Conservation (phyloP, 2,797 vertebrate genomes). For the Sebastes vulpes region DNA sequence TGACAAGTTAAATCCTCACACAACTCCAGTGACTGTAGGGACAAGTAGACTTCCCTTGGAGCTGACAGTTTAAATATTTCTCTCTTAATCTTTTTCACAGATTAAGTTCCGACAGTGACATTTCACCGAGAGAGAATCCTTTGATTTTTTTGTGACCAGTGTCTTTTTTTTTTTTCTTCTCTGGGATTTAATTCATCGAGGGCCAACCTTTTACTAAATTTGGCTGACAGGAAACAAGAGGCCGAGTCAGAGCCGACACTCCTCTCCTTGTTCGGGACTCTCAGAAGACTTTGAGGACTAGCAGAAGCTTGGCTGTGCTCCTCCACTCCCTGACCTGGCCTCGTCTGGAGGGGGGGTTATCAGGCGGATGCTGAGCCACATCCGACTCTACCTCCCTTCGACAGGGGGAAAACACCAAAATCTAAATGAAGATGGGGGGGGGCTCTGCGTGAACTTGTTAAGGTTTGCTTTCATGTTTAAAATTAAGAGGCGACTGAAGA, state of each 20-base stretch:
- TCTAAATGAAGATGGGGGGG: conserved; percentile 9
- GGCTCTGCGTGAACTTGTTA: conserved; percentile 9
- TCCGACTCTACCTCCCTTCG: conserved; percentile 46
- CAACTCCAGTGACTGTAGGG: neutral
- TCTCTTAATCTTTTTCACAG: conserved; percentile 48
- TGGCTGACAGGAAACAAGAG: conserved; percentile 50
- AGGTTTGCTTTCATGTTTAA: conserved; percentile 43
- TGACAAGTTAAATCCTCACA: conserved; percentile 56
- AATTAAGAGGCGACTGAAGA: conserved; percentile 4
- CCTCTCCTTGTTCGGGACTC: conserved; percentile 29
- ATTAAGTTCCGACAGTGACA: conserved; percentile 32
- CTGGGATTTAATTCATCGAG: conserved; percentile 29
- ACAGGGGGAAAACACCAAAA: conserved; percentile 8
- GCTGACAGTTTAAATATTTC: conserved; percentile 3
- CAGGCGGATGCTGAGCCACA: conserved; percentile 62
- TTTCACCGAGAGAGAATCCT: conserved; percentile 17
- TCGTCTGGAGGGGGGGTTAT: conserved; percentile 58
- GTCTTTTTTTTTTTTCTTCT: neutral
- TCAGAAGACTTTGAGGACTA: conserved; percentile 53
- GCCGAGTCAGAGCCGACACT: conserved; percentile 27
- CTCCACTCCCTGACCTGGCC: conserved; percentile 54
- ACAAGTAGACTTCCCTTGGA: neutral
- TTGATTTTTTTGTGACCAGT: conserved; percentile 8
- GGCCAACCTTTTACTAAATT: conserved; percentile 22
- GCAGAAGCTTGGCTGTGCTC: conserved; percentile 56